Percentiles rank a stretch among this genome's conserved stretches.
Evolutionary conservation across 2,888 invertebrate species (phyloP).

Genomic region (Meandrusa payeni): DNA sequence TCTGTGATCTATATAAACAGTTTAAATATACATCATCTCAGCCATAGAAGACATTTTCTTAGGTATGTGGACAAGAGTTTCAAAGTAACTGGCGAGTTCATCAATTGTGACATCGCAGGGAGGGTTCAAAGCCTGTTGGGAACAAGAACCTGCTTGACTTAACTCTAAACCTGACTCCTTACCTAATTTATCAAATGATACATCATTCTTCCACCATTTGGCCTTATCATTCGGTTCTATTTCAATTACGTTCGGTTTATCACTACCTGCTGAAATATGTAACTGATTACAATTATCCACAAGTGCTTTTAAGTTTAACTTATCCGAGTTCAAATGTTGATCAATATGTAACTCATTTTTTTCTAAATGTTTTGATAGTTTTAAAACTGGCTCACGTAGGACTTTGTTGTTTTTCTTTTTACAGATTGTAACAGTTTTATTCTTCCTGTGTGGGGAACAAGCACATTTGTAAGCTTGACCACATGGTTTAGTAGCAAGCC

Average conservation of each 20-base stretch:
- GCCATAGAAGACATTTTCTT: slow-evolving; percentile 99
- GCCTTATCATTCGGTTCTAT: slow-evolving; percentile 38
- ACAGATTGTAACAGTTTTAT: slow-evolving; percentile 43
- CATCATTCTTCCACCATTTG: slow-evolving; percentile 59
- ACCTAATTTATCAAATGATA: slow-evolving; percentile 35
- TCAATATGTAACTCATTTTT: slow-evolving; percentile 35
- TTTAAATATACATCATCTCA: slow-evolving; percentile 98
- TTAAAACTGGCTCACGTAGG: slow-evolving; percentile 79
- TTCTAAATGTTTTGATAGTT: slow-evolving; percentile 57
- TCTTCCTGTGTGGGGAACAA: slow-evolving; percentile 48
- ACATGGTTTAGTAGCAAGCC: slow-evolving; percentile 32
- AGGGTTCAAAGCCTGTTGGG: slow-evolving; percentile 88
- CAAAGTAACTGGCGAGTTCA: slow-evolving; percentile 97
- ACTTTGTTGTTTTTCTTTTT: slow-evolving; percentile 72
- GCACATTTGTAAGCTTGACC: slow-evolving; percentile 47
- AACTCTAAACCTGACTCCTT: slow-evolving; percentile 45
- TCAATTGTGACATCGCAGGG: slow-evolving; percentile 94
- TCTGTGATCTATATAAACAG: neutral
- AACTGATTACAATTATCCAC: slow-evolving; percentile 70
- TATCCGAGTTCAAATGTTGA: slow-evolving; percentile 41
- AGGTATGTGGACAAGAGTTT: slow-evolving; percentile 96
- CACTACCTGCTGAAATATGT: slow-evolving; percentile 52
- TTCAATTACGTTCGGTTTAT: slow-evolving; percentile 29
- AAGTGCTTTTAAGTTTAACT: slow-evolving; percentile 58
- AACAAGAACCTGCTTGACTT: slow-evolving; percentile 81